phyloP scores from a whole-genome alignment of 1,140 invertebrate genomes.

The Coelopa frigida region DNA sequence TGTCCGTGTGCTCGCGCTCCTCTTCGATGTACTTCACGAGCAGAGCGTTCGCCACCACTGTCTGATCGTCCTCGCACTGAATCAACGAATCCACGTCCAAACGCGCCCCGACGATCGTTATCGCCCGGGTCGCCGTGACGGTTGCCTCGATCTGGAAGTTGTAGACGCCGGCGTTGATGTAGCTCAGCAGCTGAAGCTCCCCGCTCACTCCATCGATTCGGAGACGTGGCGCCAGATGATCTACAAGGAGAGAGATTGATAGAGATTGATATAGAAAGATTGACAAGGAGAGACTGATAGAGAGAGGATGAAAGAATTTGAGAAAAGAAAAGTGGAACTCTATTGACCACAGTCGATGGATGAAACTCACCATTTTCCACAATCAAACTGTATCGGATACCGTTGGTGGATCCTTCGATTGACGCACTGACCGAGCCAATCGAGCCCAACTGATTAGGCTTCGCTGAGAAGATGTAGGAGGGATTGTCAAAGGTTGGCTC shows the following conservation, averaged over 20 bases:
- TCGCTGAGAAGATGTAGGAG: too few species aligned
- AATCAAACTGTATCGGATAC: too few species aligned
- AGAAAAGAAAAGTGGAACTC: not conserved
- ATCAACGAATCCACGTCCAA: not conserved
- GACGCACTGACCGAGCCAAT: too few species aligned
- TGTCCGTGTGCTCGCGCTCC: not conserved
- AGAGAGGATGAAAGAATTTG: not conserved
- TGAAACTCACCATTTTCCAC: too few species aligned
- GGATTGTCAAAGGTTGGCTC: too few species aligned
- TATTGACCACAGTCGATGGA: too few species aligned
- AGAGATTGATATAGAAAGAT: not conserved
- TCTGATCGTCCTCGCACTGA: too few species aligned
- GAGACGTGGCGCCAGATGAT: not conserved
- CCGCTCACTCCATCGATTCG: too few species aligned
- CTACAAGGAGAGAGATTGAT: not conserved
- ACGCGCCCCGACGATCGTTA: not conserved
- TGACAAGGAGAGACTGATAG: not conserved
- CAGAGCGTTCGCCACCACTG: not conserved
- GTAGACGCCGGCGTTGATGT: not conserved
- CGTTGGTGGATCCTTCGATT: too few species aligned
- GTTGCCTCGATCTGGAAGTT: constrained; percentile 1
- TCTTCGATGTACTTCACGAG: constrained; percentile 3
- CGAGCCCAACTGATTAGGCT: too few species aligned
- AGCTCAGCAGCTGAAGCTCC: not conserved
- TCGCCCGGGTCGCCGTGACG: not conserved